phyloP scores from a whole-genome alignment of 2,113 vertebrate genomes.

The Cricetomys ansorgei region DNA sequence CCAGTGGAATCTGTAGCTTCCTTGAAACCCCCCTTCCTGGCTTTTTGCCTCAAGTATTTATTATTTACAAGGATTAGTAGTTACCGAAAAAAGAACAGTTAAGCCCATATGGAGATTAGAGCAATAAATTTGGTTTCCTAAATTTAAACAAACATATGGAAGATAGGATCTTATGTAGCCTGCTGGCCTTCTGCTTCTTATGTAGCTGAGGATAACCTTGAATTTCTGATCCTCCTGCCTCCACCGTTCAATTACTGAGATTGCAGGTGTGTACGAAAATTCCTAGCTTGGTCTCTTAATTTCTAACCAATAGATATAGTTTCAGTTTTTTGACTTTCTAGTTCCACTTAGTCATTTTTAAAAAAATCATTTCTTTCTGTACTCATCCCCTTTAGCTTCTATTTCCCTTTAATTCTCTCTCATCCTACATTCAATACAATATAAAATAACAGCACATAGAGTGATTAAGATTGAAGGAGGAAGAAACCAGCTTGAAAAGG shows the following conservation, averaged over 20 bases:
- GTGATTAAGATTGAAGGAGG: not conserved
- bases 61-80: not conserved
- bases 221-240: too few species aligned
- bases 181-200: too few species aligned
- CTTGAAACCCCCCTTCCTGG: not conserved
- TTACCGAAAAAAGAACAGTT: not conserved
- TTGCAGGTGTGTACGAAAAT: too few species aligned
- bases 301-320: not conserved
- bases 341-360: not conserved
- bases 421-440: not conserved
- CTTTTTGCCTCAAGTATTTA: not conserved
- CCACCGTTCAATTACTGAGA: too few species aligned
- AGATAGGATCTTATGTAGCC: too few species aligned
- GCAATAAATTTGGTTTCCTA: too few species aligned
- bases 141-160: too few species aligned
- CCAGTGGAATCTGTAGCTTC: not conserved
- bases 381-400: not conserved
- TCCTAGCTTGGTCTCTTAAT: not conserved
- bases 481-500: not conserved
- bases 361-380: not conserved
- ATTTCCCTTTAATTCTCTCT: not conserved
- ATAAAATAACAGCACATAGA: not conserved
- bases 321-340: not conserved
- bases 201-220: too few species aligned
- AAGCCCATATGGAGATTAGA: too few species aligned